Base-by-base conservation (phyloP, 2,113 vertebrate genomes). In the Clarias gariepinus region DNA sequence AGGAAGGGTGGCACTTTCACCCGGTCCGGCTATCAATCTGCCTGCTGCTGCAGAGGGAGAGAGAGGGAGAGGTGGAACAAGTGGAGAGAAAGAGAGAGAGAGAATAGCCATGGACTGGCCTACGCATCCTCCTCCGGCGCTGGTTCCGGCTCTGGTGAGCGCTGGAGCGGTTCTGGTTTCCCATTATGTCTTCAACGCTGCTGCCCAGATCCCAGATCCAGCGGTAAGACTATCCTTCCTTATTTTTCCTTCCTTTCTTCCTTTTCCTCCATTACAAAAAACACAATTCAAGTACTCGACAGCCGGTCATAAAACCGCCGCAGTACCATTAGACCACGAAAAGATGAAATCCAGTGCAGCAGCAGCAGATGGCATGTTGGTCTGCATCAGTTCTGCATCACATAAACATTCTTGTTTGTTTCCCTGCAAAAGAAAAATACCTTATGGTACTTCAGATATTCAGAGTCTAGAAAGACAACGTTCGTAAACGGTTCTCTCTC, bases 201-300 rank as follows among this genome's bases (percentile, higher is more conserved):
- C 93, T 71, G 94, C 95, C 55, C 95, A 96, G 92, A 78, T 95
- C 87, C 94, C 94, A 33, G 95, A 96, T 85, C 95, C 95, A 25
- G 95, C 95, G 95, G 95, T 96, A 95, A 95, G 95, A 91, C 63
- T 55, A 21, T 73, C 55, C 41, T 30, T 55, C 28, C 61, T 81
- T 3, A 3, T 25, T 53, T 41, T 5, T 58, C 28, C n/a, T 19
- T 33, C 81, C 36, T 71, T 69, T 15, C 52, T 15, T 81, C 23
- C 6, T 68, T 52, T 21, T 58, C 53, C 78, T 41, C 78, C 30
- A 61, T 81, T 0, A 80, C 53, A 58, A 21, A 19, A 63, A 78
- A 0, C 52, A 21, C 53, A 28, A 30, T 57, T 79, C 3, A 78
- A 30, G 8, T 11, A 11, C n/a, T 30, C 18, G 30, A 41, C 78